Conservation (phyloP, 1,140 invertebrate genomes). For the Procambarus clarkii region DNA sequence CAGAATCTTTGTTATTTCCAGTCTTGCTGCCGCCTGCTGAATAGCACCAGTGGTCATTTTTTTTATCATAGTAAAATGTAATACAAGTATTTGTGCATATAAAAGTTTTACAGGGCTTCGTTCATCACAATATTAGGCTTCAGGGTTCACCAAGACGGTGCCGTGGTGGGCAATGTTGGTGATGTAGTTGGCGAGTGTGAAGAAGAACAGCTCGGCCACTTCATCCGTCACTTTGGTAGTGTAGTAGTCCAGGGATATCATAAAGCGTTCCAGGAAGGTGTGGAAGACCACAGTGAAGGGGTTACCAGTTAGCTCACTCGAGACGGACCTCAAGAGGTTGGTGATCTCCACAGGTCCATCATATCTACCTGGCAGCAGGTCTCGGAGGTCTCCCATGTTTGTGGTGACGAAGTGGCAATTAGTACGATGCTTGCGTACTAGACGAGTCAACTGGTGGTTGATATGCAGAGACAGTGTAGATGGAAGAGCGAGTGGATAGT, state of each 20-base stretch:
- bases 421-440: conserved; percentile 7
- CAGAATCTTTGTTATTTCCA: background rate
- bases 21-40: background rate
- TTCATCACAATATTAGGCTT: no score
- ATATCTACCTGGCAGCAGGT: conserved; percentile 14
- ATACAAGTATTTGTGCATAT: no score
- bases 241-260: conserved; percentile 41
- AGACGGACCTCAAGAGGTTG: conserved; percentile 12
- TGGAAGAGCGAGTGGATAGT: conserved; percentile 4
- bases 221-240: conserved; percentile 20
- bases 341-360: conserved; percentile 21
- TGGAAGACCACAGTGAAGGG: conserved; percentile 31
- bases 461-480: background rate
- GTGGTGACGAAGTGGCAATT: conserved; percentile 37
- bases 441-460: conserved; percentile 15
- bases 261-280: background rate
- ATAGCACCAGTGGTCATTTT: conserved; percentile 19
- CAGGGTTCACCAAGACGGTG: background rate
- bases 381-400: conserved; percentile 37
- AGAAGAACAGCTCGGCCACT: conserved; percentile 14
- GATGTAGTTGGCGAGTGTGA: background rate
- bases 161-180: background rate
- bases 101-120: no score
- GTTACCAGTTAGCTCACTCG: background rate
- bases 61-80: background rate